Percentiles rank a stretch among this genome's conserved stretches.
These are phyloP conservation scores for Brachionus plicatilis DNA, from an alignment of 1,140 invertebrate genomes.

Conservation along the genomic window DNA sequence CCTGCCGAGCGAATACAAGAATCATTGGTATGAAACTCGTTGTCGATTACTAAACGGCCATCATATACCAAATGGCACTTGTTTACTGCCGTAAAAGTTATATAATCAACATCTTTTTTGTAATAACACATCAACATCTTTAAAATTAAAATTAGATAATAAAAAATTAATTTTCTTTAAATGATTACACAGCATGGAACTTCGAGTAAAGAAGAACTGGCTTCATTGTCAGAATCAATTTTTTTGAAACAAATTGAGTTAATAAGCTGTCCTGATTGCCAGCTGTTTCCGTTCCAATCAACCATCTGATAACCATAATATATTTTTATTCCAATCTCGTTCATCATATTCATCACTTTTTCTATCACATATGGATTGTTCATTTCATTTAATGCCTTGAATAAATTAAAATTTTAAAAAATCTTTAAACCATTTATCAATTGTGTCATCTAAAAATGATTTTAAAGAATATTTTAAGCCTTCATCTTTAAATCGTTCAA, in stretches of 20 bases:
- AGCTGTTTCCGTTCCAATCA: conserved; percentile 48
- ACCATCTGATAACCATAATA: conserved; percentile 47
- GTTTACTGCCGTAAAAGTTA: conserved; percentile 60
- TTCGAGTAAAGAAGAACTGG: background rate
- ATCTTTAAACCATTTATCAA: background rate
- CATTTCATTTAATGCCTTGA: conserved; percentile 47
- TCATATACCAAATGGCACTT: conserved; percentile 66
- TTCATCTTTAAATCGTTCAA: no score
- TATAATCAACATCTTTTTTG: conserved; percentile 49
- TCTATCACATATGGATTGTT: conserved; percentile 59
- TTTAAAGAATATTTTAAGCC: no score
- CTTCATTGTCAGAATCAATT: background rate
- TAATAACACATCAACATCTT: conserved; percentile 49
- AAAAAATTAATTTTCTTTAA: background rate
- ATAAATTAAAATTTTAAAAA: background rate
- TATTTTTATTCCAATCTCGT: conserved; percentile 61
- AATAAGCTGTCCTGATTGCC: conserved; percentile 43
- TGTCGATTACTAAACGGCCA: conserved; percentile 65
- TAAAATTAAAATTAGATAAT: background rate
- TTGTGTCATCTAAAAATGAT: no score
- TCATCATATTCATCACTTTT: conserved; percentile 71
- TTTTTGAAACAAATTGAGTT: conserved; percentile 45
- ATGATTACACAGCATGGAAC: background rate
- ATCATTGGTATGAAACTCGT: conserved; percentile 66
- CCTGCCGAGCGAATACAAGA: conserved; percentile 65